Evolutionary conservation across 2,113 vertebrate species (phyloP), one percentile per base, ranked within the genome.

Genomic region (Cyprinodon variegatus): DNA sequence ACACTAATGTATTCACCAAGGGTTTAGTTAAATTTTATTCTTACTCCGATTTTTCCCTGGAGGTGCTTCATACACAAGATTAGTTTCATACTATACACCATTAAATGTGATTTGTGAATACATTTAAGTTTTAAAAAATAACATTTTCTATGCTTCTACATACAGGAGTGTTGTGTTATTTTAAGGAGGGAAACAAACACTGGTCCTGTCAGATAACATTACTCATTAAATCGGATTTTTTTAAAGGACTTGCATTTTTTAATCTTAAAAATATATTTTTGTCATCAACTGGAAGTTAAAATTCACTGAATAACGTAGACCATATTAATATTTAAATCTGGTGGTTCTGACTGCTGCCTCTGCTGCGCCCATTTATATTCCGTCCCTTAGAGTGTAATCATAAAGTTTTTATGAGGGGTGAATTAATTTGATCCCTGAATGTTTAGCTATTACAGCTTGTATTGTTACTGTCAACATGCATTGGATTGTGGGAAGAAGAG

Each of bases 331-430:
- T 76, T 86, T 53, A 20, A 59, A 60, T 63, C 17, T 62, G 57
- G 68, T 76, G 68, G 76, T 48, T 68, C 22, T 20, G 17, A 67
- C 37, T 37, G 63, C 53, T 74, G 65, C 63, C 40, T 66, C 68
- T 41, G 60, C 66, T 63, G 68, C 84, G 63, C 77, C 68, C 83
- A 89, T 90, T 87, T 82, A 88, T 86, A 90, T 90, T 86, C 86
- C 60, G 71, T 66, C 74, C 82, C 73, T 81, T 43, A 37, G 78
- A 88, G 81, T 88, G 64, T 68, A 85, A 85, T 87, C 86, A 89
- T 93, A 82, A 93, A 90, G 90, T 85, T 87, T 92, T 92, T 86
- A 91, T 92, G 85, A 91, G 82, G 70, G 85, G 76, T 91, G 90
- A 87, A 91, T 90, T 87, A 85, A 89, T 92, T 91, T 87, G 86